A percentile compares a stretch with the other conserved stretches of the same genome.
Evolutionary conservation across 2,888 invertebrate genomes (phyloP).

Genomic region (Eupithecia centaureata): DNA sequence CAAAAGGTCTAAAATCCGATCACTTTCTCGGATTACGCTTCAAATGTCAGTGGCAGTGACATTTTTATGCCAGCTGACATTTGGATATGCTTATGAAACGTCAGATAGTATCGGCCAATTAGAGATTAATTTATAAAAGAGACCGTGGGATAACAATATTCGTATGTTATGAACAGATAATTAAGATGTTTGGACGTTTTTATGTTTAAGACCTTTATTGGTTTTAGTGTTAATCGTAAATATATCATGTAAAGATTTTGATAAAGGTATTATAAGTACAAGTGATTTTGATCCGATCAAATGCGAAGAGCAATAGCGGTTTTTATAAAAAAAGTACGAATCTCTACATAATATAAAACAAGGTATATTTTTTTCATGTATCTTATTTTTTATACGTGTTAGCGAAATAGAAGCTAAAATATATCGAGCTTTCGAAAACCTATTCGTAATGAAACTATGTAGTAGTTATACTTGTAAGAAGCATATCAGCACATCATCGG

Average conservation of each 20-base stretch:
- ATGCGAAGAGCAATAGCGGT: no score
- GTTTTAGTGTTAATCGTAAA: background rate
- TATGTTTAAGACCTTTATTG: constrained; percentile 21
- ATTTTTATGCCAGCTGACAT: constrained; percentile 81
- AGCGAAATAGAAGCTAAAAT: no score
- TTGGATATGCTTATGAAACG: constrained; percentile 70
- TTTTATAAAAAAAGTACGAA: no score
- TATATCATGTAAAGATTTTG: constrained; percentile 2
- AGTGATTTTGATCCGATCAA: background rate
- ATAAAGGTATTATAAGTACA: background rate
- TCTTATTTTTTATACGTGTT: no score
- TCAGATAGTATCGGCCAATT: constrained; percentile 78
- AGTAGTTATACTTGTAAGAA: no score
- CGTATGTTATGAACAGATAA: constrained; percentile 36
- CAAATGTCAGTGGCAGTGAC: constrained; percentile 80
- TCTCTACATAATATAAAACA: no score
- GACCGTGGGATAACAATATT: constrained; percentile 42
- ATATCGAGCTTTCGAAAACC: no score
- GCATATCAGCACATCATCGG: no score
- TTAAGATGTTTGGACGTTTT: constrained; percentile 29
- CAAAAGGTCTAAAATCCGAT: constrained; percentile 63
- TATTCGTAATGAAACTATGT: no score
- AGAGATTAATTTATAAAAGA: constrained; percentile 74
- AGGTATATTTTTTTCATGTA: no score
- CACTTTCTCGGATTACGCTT: constrained; percentile 81